Conservation (phyloP, 2,113 vertebrate species). For the Leptobrachium ailaonicum region DNA sequence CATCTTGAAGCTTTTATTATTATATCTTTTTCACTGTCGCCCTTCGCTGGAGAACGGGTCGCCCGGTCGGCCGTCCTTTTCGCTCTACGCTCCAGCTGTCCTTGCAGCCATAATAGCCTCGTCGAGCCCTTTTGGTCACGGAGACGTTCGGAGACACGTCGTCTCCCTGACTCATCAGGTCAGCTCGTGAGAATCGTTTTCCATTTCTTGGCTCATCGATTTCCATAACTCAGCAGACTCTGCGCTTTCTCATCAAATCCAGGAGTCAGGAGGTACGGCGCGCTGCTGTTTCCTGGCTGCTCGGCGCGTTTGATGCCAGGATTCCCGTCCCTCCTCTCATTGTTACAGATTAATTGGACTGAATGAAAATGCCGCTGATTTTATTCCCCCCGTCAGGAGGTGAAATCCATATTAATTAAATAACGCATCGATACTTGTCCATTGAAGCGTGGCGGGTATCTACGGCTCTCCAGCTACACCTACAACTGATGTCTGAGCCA, state of each 20-base stretch:
- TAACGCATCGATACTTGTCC: too few relatives aligned
- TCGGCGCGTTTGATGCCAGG: not conserved
- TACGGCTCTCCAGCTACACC: too few relatives aligned
- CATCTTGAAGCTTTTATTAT: too few relatives aligned
- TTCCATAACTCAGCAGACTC: slow-evolving; percentile 33
- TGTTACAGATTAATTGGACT: not conserved
- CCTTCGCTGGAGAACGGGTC: too few relatives aligned
- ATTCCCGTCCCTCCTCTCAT: not conserved
- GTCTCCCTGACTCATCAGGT: slow-evolving; percentile 23
- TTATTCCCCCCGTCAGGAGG: not conserved
- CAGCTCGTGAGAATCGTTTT: slow-evolving; percentile 3
- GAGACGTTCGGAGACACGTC: not conserved
- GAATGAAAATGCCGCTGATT: not conserved
- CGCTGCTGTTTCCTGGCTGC: not conserved
- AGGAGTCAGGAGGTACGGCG: not conserved
- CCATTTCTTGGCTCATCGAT: slow-evolving; percentile 32
- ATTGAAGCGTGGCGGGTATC: too few relatives aligned
- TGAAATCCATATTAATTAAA: too few relatives aligned
- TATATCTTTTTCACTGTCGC: too few relatives aligned
- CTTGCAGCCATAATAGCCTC: too few relatives aligned
- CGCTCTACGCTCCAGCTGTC: too few relatives aligned
- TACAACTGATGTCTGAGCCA: too few relatives aligned
- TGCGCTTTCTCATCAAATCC: slow-evolving; percentile 6
- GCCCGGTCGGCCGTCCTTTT: too few relatives aligned
- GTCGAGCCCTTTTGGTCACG: too few relatives aligned